Conservation (phyloP, 2,888 invertebrate genomes). For the Cremastinae sp. region DNA sequence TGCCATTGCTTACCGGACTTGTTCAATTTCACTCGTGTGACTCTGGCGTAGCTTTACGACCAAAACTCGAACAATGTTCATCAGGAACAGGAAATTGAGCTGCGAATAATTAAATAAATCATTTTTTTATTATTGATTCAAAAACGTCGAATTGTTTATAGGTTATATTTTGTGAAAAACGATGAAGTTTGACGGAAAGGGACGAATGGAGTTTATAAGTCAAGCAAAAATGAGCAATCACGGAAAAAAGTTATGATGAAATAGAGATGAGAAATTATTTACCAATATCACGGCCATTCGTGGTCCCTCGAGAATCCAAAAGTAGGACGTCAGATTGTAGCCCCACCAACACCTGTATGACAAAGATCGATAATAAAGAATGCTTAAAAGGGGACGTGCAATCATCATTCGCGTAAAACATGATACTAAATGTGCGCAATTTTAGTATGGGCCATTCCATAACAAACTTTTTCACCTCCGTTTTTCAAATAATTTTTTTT, state of each 20-base stretch:
- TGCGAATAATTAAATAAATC: constrained; percentile 75
- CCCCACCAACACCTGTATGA: constrained; percentile 89
- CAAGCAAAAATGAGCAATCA: neutral
- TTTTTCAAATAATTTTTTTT: no score
- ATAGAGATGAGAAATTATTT: constrained; percentile 73
- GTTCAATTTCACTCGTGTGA: constrained; percentile 88
- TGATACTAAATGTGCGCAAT: neutral
- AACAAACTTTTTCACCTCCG: no score
- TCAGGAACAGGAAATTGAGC: constrained; percentile 89
- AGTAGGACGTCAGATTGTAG: constrained; percentile 89
- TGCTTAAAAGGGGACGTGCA: neutral
- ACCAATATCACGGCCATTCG: constrained; percentile 90
- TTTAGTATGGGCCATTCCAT: no score
- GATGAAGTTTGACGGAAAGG: neutral
- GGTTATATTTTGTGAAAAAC: no score
- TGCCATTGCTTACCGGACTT: constrained; percentile 84
- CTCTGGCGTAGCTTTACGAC: constrained; percentile 88
- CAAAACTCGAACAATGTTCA: constrained; percentile 90
- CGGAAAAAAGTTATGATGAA: neutral
- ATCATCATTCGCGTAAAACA: neutral
- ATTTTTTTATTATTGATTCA: no score
- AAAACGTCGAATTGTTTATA: no score
- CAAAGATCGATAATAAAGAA: constrained; percentile 7
- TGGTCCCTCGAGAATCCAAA: constrained; percentile 96
- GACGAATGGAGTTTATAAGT: neutral